Evolutionary conservation across 2,888 invertebrate genomes (phyloP).

Genomic region (Drosophila paramelanica): DNA sequence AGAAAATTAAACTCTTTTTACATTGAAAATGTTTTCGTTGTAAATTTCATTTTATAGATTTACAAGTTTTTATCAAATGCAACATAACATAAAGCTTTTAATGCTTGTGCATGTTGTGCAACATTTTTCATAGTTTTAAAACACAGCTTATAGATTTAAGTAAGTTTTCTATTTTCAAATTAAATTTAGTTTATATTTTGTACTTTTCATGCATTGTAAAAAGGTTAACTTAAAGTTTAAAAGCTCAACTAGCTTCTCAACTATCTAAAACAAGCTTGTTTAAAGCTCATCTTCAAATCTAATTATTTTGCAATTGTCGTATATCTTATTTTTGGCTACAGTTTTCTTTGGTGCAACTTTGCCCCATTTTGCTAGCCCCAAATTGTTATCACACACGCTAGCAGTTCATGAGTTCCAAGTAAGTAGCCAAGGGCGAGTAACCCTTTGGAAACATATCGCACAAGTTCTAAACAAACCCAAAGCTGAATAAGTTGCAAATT

Average conservation of each 20-base stretch:
- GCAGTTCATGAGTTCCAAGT: slow-evolving; percentile 32
- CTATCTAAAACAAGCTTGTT: not conserved
- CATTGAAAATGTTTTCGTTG: not conserved
- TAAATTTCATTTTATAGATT: not conserved
- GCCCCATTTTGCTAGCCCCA: slow-evolving; percentile 10
- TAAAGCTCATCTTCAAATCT: slow-evolving; percentile 2
- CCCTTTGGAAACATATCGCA: slow-evolving; percentile 60
- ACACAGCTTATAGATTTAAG: too few relatives aligned
- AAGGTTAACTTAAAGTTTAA: too few relatives aligned
- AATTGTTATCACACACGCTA: slow-evolving; percentile 26
- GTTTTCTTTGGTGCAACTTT: slow-evolving; percentile 10
- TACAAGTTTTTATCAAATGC: too few relatives aligned
- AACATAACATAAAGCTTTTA: too few relatives aligned
- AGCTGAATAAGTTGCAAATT: slow-evolving; percentile 70
- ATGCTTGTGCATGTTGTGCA: too few relatives aligned
- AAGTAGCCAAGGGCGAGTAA: slow-evolving; percentile 37
- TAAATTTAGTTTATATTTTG: too few relatives aligned
- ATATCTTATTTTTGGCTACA: not conserved
- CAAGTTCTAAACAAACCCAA: slow-evolving; percentile 25
- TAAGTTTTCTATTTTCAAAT: too few relatives aligned
- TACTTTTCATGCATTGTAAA: too few relatives aligned
- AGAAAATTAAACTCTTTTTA: slow-evolving; percentile 18
- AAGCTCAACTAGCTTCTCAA: not conserved
- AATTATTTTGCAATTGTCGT: not conserved
- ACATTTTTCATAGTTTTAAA: too few relatives aligned